phyloP scores from a whole-genome alignment of 2,797 vertebrate species.

The Myotis planiceps region DNA sequence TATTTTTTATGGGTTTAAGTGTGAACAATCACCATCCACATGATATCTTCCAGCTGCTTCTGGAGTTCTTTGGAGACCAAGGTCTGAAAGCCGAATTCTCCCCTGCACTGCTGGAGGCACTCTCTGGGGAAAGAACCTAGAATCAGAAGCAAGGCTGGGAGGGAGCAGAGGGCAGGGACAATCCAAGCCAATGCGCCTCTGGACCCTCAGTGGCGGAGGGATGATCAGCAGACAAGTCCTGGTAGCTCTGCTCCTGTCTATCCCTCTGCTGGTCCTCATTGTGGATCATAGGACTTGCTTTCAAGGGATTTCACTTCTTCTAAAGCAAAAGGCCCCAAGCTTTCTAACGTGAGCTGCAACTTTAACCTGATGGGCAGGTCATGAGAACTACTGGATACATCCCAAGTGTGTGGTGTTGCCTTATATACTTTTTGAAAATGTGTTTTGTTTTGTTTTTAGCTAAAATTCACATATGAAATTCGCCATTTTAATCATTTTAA shows the following conservation, averaged over 20 bases:
- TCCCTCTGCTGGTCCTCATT: background rate
- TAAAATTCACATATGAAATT: background rate
- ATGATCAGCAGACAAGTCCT: background rate
- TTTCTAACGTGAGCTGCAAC: background rate
- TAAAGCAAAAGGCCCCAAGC: background rate
- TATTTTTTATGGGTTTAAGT: constrained; percentile 45
- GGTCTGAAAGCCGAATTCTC: background rate
- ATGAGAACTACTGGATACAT: background rate
- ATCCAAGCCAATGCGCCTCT: background rate
- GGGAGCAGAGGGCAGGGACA: background rate
- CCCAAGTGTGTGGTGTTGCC: background rate
- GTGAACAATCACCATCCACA: constrained; percentile 59
- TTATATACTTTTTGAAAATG: background rate
- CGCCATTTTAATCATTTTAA: background rate
- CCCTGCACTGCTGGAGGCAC: background rate
- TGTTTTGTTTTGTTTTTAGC: background rate
- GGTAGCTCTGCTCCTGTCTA: background rate
- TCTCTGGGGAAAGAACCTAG: background rate
- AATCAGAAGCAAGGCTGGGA: background rate
- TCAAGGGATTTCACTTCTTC: background rate
- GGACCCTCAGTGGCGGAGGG: background rate
- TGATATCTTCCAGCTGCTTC: constrained; percentile 71
- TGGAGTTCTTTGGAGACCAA: background rate
- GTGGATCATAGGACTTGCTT: background rate
- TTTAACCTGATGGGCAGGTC: background rate